Evolutionary conservation across 2,797 vertebrate genomes (phyloP).

Genomic region (Sebastes jordani): DNA sequence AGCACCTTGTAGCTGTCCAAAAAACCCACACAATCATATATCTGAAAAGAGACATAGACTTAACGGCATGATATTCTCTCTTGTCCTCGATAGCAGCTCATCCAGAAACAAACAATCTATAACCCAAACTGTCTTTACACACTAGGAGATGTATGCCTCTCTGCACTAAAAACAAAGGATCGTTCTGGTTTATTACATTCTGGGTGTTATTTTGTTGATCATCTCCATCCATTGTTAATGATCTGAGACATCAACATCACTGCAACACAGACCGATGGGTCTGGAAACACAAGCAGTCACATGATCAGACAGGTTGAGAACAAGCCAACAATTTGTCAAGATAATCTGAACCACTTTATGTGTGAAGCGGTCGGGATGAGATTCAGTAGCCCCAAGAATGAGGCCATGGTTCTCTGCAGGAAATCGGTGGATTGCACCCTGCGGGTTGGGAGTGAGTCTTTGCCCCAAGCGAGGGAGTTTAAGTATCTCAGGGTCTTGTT

Average conservation of each 20-base stretch:
- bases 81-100: not conserved
- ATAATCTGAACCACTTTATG: too few relatives aligned
- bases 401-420: too few relatives aligned
- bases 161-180: not conserved
- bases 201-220: not conserved
- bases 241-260: not conserved
- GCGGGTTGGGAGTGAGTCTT: too few relatives aligned
- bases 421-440: too few relatives aligned
- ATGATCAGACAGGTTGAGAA: too few relatives aligned
- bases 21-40: not conserved
- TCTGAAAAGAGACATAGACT: not conserved
- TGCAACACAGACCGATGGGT: too few relatives aligned
- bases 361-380: too few relatives aligned
- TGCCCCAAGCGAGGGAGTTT: too few relatives aligned
- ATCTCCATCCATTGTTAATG: not conserved
- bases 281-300: not conserved
- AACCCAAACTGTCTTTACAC: not conserved
- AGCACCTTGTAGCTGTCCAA: not conserved
- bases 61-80: not conserved
- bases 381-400: too few relatives aligned
- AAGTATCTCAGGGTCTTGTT: too few relatives aligned
- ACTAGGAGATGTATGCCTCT: not conserved
- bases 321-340: too few relatives aligned
- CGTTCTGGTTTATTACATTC: not conserved
- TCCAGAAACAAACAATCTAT: not conserved